Evolutionary conservation across 2,888 invertebrate species (phyloP).

Genomic region (Scrobipalpa atriplicella): DNA sequence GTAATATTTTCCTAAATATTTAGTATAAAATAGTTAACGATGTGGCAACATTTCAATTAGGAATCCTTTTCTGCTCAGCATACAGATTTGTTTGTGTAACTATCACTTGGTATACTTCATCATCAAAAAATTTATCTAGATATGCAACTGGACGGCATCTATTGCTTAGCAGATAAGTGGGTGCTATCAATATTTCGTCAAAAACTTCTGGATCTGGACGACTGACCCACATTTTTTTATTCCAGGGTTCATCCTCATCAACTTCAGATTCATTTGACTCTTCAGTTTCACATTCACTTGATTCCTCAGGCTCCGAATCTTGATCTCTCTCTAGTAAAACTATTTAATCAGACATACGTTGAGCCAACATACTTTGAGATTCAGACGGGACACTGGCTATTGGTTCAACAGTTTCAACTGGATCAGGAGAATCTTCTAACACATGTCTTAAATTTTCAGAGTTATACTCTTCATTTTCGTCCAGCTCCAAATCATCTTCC

Average conservation of each 20-base stretch:
- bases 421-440: too few species aligned
- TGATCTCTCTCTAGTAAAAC: too few species aligned
- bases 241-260: conserved; percentile 24
- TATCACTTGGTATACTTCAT: conserved; percentile 23
- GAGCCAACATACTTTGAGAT: too few species aligned
- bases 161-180: conserved; percentile 21
- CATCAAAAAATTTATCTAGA: conserved; percentile 28
- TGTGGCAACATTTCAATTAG: too few species aligned
- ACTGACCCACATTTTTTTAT: conserved; percentile 25
- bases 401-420: too few species aligned
- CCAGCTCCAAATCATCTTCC: too few species aligned
- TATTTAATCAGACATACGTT: too few species aligned
- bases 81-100: conserved; percentile 29
- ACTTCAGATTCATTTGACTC: conserved; percentile 28
- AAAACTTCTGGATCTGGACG: conserved; percentile 26
- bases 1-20: too few species aligned
- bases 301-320: not conserved
- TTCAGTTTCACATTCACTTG: conserved; percentile 13
- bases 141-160: conserved; percentile 21
- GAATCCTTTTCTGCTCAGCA: conserved; percentile 18
- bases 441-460: too few species aligned
- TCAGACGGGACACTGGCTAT: too few species aligned
- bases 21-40: too few species aligned
- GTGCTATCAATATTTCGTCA: conserved; percentile 27
- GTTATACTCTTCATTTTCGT: too few species aligned